Base-by-base conservation (phyloP, 1,140 invertebrate species). In the Apis mellifera region DNA sequence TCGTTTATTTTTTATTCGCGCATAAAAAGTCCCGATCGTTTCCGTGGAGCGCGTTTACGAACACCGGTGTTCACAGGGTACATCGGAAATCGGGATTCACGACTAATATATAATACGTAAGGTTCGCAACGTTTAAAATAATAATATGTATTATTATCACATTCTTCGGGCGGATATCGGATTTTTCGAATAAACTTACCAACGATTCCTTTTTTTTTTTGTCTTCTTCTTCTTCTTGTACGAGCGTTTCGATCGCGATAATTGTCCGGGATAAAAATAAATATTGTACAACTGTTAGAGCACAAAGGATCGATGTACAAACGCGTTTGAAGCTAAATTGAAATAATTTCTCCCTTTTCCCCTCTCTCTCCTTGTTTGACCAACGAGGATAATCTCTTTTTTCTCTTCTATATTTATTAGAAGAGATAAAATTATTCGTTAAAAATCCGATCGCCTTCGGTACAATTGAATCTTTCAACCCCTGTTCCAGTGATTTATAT, bases 1-100 rank as follows among this genome's bases (percentile, higher is more conserved):
- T 86, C 86, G 85, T 86, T 89, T 89, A 88, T 89, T 88, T 89
- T 89, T 86, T 88, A 89, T 84, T 89, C 81, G 77, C 86, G 78
- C 65, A 82, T 78, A 86, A 88, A n/a, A 77, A 83, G 71, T 76
- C 84, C 74, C 83, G 84, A 70, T 89, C 87, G 87, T 89, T 89
- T 88, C 74, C 59, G 71, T 81, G 84, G 87, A 88, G 86, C 82
- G 86, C 86, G 86, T 84, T 77, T 85, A 82, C 48, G 73, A 85
- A 79, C 69, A 55, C n/a, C 72, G 64, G 23, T 32, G 15, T 68
- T 55, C 74, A 65, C 74, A 65, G 74, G n/a, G 12, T 76, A 17
- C 74, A 54, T 76, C 55, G 71, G 42, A 17, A 73, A 73, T 48
- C 74, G 23, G 32, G 57, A 76, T 54, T 42, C 42, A 82, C 64